Evolutionary conservation across 2,888 invertebrate genomes (phyloP), one percentile per base, ranked within the genome.

Genomic region (Hydropsyche betteni): DNA sequence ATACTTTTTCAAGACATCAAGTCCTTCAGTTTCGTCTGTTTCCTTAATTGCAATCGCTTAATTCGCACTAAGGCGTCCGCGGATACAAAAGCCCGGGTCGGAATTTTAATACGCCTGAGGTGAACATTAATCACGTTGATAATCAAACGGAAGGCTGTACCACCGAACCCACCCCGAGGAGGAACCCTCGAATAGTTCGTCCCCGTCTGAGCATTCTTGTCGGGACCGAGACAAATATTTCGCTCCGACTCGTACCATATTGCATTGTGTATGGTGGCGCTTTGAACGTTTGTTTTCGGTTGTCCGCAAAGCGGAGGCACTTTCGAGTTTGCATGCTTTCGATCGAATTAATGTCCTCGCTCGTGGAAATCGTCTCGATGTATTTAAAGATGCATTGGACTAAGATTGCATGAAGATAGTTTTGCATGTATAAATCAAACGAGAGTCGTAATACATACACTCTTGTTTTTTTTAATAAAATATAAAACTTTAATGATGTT

Each of bases 81-180:
- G 51, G 70, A 24, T 24, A 58, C 53, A 16, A 68, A 24, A 69
- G 68, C 69, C 76, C 58, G 70, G 74, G 55, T 69, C 64, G 79
- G 79, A 75, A 79, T 79, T 79, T 79, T 79, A 79, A 79, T 79
- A 78, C 76, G 76, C 69, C 50, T 44, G 50, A 72, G 77, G 79
- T 71, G 74, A 74, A 75, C 77, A 79, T 79, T 79, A 79, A 78
- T 79, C 79, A 79, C 61, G 77, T 68, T 76, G 77, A 76, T 79
- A 78, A 79, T 79, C 79, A 78, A 75, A 75, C 69, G 64, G 61
- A 51, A 68, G 73, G 58, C 61, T 68, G 74, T 44, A 14, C 61
- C 4, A 36, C 34, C 16, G 24, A 12, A 51, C 51, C n/a, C n/a
- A 10, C 55, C 12, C n/a, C n/a, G 14, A 10, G 16, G 64, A 8